phyloP scores from a whole-genome alignment of 2,797 vertebrate genomes.

The Enteromius radiatus region DNA sequence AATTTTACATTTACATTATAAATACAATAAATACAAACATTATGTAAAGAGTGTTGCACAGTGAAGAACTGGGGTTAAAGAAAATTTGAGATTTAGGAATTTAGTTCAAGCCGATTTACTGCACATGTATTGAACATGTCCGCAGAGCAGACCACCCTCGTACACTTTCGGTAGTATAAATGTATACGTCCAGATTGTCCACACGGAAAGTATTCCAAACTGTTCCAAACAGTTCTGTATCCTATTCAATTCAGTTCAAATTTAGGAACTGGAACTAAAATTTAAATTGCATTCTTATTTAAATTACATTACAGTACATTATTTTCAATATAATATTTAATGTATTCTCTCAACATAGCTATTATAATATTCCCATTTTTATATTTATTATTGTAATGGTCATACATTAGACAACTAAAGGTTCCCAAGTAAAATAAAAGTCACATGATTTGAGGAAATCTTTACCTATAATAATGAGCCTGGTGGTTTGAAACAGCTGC shows the following conservation, averaged over 20 bases:
- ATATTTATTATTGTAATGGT: background rate
- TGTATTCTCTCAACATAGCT: background rate
- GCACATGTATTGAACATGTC: too few relatives aligned
- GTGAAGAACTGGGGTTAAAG: background rate
- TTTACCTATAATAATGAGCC: conserved; percentile 93
- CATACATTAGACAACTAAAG: background rate
- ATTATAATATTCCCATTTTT: background rate
- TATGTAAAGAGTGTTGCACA: background rate
- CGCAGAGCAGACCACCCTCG: too few relatives aligned
- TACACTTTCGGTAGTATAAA: too few relatives aligned
- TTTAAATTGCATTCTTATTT: background rate
- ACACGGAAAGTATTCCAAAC: too few relatives aligned
- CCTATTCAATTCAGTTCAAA: background rate
- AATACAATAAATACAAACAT: background rate
- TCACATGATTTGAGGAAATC: background rate
- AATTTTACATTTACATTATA: background rate
- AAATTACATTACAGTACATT: background rate
- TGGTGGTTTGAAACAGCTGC: conserved; percentile 93
- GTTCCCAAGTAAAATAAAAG: background rate
- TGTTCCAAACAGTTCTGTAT: conserved; percentile 1
- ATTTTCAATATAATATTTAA: background rate
- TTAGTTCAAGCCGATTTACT: too few relatives aligned
- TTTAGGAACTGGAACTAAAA: background rate
- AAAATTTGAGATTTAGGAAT: too few relatives aligned
- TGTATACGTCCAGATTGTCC: too few relatives aligned